Evolutionary conservation across 1,140 invertebrate genomes (phyloP), one percentile per base, ranked within the genome.

Genomic region (Solenopsis fugax): DNA sequence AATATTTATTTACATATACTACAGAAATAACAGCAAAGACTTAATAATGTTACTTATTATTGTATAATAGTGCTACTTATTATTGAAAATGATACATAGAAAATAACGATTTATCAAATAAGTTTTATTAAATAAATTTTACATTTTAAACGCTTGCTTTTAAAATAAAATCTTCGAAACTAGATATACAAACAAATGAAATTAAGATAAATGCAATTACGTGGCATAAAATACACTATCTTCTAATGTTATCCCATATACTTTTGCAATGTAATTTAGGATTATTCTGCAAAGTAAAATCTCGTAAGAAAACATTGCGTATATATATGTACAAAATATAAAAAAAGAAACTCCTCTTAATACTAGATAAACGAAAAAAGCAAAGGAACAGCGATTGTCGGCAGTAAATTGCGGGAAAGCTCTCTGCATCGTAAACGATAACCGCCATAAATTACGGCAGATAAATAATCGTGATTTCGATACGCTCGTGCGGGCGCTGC

Each of bases 401-500:
- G 64, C 24, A 24, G 41, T 82, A 82, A 82, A 82, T 82, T 73
- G 69, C 7, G 52, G 1, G 24, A 6, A 29, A 72, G 41, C 37
- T 50, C 37, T 50, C 12, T 24, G 52, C 67, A 58, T 82, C 65
- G 50, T 73, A 84, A 84, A 54, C 69, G 69, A 84, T 84, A 84
- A 84, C 54, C 80, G 54, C 10, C 10, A 75, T 84, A 73, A 84
- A 84, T 84, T 84, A 75, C 5, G 69, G 18, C 69, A 84, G 80
- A 84, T 75, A 84, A 84, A 84, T 84, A 84, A 75, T 75, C 69
- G 69, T 29, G 80, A 75, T 75, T 84, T 75, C 80, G 80, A 84
- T 84, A 75, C 69, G 54, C 80, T 73, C n/a, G 54, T 54, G 69
- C 24, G 52, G 18, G 52, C 52, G 52, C 37, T 69, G 54, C 80